Evolutionary conservation across 2,797 vertebrate species (phyloP).

Genomic region (Anguilla obscura): DNA sequence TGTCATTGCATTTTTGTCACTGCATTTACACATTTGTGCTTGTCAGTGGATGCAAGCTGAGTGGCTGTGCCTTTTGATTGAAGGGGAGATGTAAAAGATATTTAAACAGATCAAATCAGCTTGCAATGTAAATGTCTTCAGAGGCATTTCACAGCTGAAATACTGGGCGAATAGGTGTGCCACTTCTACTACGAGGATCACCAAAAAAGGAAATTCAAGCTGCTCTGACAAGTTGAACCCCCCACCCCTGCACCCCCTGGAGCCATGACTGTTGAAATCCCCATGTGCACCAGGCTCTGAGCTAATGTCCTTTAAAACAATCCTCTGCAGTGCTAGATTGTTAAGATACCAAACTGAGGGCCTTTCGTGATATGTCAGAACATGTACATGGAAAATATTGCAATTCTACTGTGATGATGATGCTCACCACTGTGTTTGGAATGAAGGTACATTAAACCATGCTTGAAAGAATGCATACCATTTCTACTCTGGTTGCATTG

Average conservation of each 20-base stretch:
- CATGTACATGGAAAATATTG: slow-evolving; percentile 46
- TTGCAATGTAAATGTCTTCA: slow-evolving; percentile 49
- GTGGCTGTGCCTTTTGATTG: slow-evolving; percentile 35
- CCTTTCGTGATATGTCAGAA: slow-evolving; percentile 47
- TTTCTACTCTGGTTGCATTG: background rate
- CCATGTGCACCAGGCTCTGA: slow-evolving; percentile 24
- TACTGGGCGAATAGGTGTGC: slow-evolving; percentile 42
- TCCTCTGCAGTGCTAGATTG: slow-evolving; percentile 51
- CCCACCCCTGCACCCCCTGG: slow-evolving; percentile 31
- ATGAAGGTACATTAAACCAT: slow-evolving; percentile 23
- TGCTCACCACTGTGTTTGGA: slow-evolving; percentile 25
- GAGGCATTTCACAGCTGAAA: slow-evolving; percentile 47
- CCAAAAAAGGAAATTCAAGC: slow-evolving; percentile 36
- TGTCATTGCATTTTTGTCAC: slow-evolving; percentile 35
- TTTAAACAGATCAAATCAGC: slow-evolving; percentile 56
- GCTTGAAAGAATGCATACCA: slow-evolving; percentile 30
- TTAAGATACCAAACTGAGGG: slow-evolving; percentile 44
- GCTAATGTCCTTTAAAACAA: slow-evolving; percentile 38
- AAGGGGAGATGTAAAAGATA: slow-evolving; percentile 42
- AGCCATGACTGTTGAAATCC: slow-evolving; percentile 47
- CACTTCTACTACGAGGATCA: slow-evolving; percentile 32
- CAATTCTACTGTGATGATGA: background rate
- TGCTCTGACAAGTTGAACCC: slow-evolving; percentile 41
- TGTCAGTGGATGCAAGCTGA: background rate
- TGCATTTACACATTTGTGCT: slow-evolving; percentile 38